These are phyloP conservation scores for Osmerus eperlanus DNA, from an alignment of 2,113 vertebrate species.

Conservation along the genomic window DNA sequence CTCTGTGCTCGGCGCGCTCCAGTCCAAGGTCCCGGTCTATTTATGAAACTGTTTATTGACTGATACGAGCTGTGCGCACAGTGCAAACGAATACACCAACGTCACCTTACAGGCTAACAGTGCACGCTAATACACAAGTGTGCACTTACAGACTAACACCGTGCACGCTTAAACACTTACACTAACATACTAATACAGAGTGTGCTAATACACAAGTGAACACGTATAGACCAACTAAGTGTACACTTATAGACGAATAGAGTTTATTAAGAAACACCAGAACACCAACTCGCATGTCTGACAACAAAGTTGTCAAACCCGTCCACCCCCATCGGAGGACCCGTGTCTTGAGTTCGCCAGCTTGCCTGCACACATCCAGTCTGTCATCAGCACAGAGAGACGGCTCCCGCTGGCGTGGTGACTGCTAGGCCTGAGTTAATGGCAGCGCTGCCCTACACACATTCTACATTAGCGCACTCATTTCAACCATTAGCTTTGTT, in stretches of 20 bases:
- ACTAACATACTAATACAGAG: neutral
- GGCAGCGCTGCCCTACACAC: slow-evolving; percentile 28
- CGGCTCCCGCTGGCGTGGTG: neutral
- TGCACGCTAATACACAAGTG: too few species aligned
- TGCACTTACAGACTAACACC: too few species aligned
- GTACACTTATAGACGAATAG: too few species aligned
- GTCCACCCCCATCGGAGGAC: too few species aligned
- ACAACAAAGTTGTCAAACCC: too few species aligned
- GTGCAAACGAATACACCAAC: neutral
- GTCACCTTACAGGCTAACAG: too few species aligned
- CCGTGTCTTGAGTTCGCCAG: too few species aligned
- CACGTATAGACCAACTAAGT: too few species aligned
- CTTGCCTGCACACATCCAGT: neutral
- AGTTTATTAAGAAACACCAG: too few species aligned
- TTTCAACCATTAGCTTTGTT: slow-evolving; percentile 50
- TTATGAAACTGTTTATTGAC: slow-evolving; percentile 46
- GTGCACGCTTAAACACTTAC: too few species aligned
- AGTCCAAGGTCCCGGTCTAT: slow-evolving; percentile 52
- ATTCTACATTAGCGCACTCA: slow-evolving; percentile 10
- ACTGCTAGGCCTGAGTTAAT: slow-evolving; percentile 30
- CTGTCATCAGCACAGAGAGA: slow-evolving; percentile 23
- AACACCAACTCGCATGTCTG: too few species aligned
- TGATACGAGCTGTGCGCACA: slow-evolving; percentile 16
- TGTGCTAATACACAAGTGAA: neutral
- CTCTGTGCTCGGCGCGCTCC: slow-evolving; percentile 25